A percentile compares a stretch with the other conserved stretches of the same genome.
Conservation (phyloP, 2,797 vertebrate species). For the Macropodus opercularis region DNA sequence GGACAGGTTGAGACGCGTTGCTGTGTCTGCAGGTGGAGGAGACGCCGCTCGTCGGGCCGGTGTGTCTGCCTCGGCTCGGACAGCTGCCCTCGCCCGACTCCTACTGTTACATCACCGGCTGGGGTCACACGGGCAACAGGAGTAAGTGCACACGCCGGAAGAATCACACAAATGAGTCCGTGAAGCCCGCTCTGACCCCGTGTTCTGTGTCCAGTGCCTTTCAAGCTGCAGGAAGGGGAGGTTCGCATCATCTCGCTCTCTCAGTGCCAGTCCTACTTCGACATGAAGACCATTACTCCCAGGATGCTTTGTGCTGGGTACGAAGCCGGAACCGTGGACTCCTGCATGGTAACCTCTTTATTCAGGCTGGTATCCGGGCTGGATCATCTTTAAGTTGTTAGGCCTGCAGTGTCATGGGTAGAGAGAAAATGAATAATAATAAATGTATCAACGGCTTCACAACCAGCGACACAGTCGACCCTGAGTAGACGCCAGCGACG, state of each 20-base stretch:
- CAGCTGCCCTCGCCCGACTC: conserved; percentile 85
- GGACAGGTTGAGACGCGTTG: fast-evolving
- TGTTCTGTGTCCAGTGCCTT: conserved; percentile 85
- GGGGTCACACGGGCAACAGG: conserved; percentile 95
- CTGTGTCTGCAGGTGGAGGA: conserved; percentile 68
- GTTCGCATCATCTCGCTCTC: conserved; percentile 92
- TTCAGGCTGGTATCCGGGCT: no score
- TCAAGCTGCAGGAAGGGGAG: conserved; percentile 95
- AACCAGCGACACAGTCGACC: no score
- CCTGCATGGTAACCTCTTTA: conserved; percentile 88
- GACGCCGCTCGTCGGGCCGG: conserved; percentile 88
- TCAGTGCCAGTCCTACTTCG: conserved; percentile 93
- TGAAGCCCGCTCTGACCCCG: no score
- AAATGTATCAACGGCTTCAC: no score
- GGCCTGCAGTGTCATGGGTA: no score
- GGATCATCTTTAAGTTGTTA: no score
- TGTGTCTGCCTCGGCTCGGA: conserved; percentile 84
- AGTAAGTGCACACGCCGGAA: conserved; percentile 86
- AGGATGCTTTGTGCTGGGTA: conserved; percentile 96
- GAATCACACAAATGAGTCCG: no score
- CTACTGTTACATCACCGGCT: conserved; percentile 96
- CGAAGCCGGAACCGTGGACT: conserved; percentile 92
- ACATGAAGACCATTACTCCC: conserved; percentile 94
- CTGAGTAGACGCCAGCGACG: no score
- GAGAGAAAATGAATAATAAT: no score